Percentiles rank a stretch among this genome's conserved stretches.
These are phyloP conservation scores for Gambelia wislizenii DNA, from an alignment of 2,797 vertebrate species.

Conservation along the genomic window DNA sequence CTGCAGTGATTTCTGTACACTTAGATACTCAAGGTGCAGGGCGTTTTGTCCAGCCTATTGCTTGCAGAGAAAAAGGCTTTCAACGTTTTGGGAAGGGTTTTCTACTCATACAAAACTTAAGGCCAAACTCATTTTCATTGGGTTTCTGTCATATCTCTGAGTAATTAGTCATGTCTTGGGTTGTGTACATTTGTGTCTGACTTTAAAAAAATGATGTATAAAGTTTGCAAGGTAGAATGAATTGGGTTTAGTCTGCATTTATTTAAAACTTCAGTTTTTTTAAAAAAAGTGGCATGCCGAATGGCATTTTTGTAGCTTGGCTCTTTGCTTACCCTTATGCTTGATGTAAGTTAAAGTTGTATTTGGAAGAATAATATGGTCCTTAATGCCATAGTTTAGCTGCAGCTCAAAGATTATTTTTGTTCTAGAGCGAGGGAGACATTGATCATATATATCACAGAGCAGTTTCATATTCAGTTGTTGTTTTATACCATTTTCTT, in stretches of 20 bases:
- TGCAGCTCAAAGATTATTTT: not conserved
- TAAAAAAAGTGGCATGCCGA: not conserved
- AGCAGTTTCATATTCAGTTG: not conserved
- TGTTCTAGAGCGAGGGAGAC: not conserved
- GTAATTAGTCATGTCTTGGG: no score
- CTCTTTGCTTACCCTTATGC: not conserved
- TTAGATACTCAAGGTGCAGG: not conserved
- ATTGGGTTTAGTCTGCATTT: not conserved
- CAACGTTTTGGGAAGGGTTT: not conserved
- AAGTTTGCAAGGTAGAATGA: not conserved
- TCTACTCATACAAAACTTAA: not conserved
- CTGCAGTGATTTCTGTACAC: not conserved
- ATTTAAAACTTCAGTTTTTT: not conserved
- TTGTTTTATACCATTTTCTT: not conserved
- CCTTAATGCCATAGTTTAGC: not conserved
- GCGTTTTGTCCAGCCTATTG: not conserved
- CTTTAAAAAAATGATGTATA: no score
- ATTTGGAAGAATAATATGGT: not conserved
- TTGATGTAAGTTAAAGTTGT: not conserved
- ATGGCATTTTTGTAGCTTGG: not conserved
- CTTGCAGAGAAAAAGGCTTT: fast-evolving
- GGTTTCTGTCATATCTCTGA: not conserved
- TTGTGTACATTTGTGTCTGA: not conserved
- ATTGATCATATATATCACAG: not conserved
- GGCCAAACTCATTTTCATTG: not conserved